A percentile compares a stretch with the other conserved stretches of the same genome.
Conservation (phyloP, 2,888 invertebrate genomes). For the Xestia xanthographa region DNA sequence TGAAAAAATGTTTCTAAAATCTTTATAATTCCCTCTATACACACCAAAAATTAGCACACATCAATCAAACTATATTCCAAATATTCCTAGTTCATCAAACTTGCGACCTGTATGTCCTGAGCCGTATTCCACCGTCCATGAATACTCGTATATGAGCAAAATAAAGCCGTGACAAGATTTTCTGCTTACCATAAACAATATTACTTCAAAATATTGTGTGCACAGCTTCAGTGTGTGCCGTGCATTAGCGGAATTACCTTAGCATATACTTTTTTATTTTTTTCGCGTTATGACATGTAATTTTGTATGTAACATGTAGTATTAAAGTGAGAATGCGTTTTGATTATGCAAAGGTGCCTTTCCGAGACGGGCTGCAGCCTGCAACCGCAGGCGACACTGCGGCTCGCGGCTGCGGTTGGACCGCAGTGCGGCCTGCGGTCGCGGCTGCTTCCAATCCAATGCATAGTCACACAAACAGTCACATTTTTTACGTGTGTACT, state of each 20-base stretch:
- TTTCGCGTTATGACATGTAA: slow-evolving; percentile 41
- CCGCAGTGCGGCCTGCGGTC: no score
- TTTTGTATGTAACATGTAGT: slow-evolving; percentile 49
- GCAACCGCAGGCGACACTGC: no score
- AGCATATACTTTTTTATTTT: slow-evolving; percentile 45
- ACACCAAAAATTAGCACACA: not conserved
- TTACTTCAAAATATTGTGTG: slow-evolving; percentile 79
- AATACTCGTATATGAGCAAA: slow-evolving; percentile 71
- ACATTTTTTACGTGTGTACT: no score
- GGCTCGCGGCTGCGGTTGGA: no score
- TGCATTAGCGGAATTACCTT: slow-evolving; percentile 67
- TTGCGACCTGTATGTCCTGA: slow-evolving; percentile 34
- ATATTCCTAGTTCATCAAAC: slow-evolving; percentile 8
- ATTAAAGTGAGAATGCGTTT: slow-evolving; percentile 29
- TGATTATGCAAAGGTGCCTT: slow-evolving; percentile 14
- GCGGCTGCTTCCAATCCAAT: no score
- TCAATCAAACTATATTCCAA: not conserved
- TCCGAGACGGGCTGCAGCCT: no score
- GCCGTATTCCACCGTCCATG: slow-evolving; percentile 58
- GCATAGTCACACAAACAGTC: no score
- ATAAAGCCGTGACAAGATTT: slow-evolving; percentile 85
- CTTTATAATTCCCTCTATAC: not conserved
- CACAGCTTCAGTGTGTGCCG: slow-evolving; percentile 39
- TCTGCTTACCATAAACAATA: slow-evolving; percentile 89
- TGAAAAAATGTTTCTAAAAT: not conserved